Evolutionary conservation across 2,888 invertebrate genomes (phyloP), one percentile per base, ranked within the genome.

Genomic region (Noctuana brunneofusca): DNA sequence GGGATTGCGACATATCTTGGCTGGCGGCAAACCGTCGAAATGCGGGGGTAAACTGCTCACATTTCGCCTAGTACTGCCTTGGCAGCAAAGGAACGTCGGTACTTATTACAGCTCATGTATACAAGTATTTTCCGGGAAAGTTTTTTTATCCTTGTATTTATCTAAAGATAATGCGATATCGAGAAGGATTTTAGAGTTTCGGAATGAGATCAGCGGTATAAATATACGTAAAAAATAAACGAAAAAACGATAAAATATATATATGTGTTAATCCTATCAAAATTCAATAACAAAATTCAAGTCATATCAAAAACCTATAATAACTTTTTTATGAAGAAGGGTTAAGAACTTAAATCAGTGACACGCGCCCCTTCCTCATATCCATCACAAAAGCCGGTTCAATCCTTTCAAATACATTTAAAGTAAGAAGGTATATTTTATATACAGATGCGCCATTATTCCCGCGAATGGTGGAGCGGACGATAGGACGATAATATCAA

Each of bases 1-100:
- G 76, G 83, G 84, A 89, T 87, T 88, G 88, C 84, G 87, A 88
- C 86, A 87, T 86, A 89, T 86, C 85, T 87, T 78, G 77, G 81
- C 78, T 81, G 78, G 80, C 82, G 81, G 80, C 79, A 76, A 83
- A 81, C 82, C 86, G 84, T 79, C 81, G 83, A 87, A 87, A 84
- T 83, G 83, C 83, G 81, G 84, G 78, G 84, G 78, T 86, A 86
- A 86, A 86, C 84, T 83, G 84, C 79, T 84, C 79, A 78, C 75
- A 83, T 86, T 81, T 78, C 78, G 76, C 76, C 77, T 73, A 76
- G 75, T 76, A 76, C 78, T 80, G 74, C 72, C 78, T 81, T 80
- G 72, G 75, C 76, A 79, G 22, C 41, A 43, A 43, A 18, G 68
- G 71, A 79, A 79, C 76, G 78, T 77, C n/a, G n/a, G 76, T 79